These are phyloP conservation scores for Callorhinus ursinus DNA, from an alignment of 2,113 vertebrate genomes.

Conservation along the genomic window DNA sequence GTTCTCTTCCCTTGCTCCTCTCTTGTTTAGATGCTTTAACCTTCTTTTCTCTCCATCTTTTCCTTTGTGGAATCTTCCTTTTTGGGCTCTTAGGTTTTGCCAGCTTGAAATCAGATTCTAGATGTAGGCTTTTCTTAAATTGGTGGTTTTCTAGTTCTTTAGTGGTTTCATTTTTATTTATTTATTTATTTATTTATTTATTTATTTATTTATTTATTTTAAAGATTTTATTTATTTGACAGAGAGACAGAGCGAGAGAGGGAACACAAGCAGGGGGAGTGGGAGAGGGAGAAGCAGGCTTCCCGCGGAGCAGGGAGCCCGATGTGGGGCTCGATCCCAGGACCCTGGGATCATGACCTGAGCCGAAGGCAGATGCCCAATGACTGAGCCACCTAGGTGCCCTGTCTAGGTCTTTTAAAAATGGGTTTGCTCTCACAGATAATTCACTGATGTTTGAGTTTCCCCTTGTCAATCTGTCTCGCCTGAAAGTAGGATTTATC, in stretches of 20 bases:
- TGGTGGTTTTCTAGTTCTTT: neutral
- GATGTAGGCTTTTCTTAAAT: neutral
- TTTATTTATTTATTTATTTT: no score
- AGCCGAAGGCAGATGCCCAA: no score
- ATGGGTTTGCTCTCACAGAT: neutral
- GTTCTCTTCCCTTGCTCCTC: neutral
- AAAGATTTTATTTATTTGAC: no score
- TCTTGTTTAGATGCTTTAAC: neutral
- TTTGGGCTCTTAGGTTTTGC: neutral
- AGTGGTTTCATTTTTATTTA: neutral
- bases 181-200: no score
- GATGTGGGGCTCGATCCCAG: no score
- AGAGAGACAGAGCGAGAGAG: no score
- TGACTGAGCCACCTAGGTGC: no score
- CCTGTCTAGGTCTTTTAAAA: neutral
- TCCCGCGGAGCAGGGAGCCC: no score
- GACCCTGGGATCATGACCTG: no score
- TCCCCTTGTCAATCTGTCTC: neutral
- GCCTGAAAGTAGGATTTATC: neutral
- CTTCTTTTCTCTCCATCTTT: neutral
- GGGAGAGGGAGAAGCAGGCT: no score
- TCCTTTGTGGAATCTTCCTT: neutral
- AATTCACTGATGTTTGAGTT: neutral
- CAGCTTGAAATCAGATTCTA: neutral
- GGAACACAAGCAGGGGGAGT: no score